Conservation (phyloP, 2,797 vertebrate species). For the Takifugu rubripes region DNA sequence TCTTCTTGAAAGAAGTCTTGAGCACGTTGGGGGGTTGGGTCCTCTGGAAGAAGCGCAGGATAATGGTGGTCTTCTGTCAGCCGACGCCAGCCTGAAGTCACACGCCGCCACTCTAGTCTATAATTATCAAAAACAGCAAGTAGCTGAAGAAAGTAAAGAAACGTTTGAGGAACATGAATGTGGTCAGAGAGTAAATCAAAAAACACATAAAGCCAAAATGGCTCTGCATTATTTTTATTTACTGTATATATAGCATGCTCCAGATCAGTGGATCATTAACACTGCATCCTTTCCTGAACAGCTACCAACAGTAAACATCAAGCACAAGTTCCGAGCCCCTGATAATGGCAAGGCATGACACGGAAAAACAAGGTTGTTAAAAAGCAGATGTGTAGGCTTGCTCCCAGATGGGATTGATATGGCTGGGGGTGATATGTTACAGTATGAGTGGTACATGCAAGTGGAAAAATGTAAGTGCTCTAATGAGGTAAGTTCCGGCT, state of each 20-base stretch:
- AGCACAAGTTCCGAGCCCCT: constrained; percentile 12
- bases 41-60: constrained; percentile 1
- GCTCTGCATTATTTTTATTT: constrained; percentile 3
- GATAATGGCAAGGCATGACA: constrained; percentile 68
- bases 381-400: constrained; percentile 66
- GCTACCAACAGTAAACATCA: constrained; percentile 19
- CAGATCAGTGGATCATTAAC: constrained; percentile 10
- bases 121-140: constrained; percentile 44
- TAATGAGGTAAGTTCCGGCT: constrained; percentile 43
- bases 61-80: constrained; percentile 12
- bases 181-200: constrained; percentile 19
- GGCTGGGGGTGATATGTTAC: constrained; percentile 57
- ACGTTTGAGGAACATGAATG: constrained; percentile 5
- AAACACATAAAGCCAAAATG: too few species aligned
- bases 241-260: neutral
- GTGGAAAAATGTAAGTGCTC: constrained; percentile 46
- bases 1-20: neutral
- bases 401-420: constrained; percentile 67
- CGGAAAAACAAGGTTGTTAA: constrained; percentile 65
- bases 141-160: constrained; percentile 12
- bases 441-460: constrained; percentile 30
- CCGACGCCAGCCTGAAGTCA: constrained; percentile 42
- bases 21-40: neutral
- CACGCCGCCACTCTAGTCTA: constrained; percentile 54
- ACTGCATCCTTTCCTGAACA: constrained; percentile 2